Percentiles rank a stretch among this genome's conserved stretches.
phyloP scores from a whole-genome alignment of 2,888 invertebrate species.

The Sepiola atlantica region DNA sequence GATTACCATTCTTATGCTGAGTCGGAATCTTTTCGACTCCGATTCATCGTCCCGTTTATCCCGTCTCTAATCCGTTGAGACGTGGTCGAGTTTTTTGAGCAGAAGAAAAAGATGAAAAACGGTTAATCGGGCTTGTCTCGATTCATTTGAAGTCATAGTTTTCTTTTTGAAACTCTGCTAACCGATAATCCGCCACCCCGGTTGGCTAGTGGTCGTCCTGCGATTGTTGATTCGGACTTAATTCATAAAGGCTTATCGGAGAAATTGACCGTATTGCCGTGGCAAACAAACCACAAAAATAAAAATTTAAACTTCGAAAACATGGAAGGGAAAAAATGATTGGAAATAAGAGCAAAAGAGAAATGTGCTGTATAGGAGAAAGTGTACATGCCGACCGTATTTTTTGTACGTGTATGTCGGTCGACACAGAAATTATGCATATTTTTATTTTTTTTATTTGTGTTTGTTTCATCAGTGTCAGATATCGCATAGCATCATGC shows the following conservation, averaged over 20 bases:
- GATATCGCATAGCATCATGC: too few species aligned
- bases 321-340: neutral
- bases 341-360: neutral
- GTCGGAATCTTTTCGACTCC: neutral
- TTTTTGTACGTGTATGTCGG: too few species aligned
- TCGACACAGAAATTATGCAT: too few species aligned
- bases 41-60: neutral
- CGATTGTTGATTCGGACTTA: neutral
- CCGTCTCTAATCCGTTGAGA: neutral
- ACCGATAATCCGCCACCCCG: neutral
- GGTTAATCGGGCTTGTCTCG: slow-evolving; percentile 15
- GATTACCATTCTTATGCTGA: neutral
- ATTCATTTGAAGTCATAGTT: neutral
- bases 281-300: neutral
- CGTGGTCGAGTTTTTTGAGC: slow-evolving; percentile 12
- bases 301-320: neutral
- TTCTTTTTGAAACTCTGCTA: neutral
- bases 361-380: neutral
- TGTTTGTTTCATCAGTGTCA: too few species aligned
- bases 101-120: neutral
- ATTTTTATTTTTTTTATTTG: too few species aligned
- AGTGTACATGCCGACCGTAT: too few species aligned
- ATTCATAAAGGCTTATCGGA: neutral
- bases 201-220: neutral
- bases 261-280: neutral